These are phyloP conservation scores for Achatina immaculata DNA, from an alignment of 1,140 invertebrate genomes.

Conservation along the genomic window DNA sequence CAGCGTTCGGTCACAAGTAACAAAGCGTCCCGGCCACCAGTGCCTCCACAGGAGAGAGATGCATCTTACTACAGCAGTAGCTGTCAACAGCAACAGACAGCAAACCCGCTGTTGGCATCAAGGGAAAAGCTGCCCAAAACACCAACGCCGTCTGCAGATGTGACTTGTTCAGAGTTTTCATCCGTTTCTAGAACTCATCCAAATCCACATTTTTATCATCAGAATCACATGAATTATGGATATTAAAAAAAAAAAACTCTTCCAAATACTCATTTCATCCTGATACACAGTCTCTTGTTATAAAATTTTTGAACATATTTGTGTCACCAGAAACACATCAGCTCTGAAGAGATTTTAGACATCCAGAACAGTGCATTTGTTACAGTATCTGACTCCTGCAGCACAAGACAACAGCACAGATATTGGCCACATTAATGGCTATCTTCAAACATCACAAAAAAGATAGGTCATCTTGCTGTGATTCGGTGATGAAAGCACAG, in stretches of 20 bases:
- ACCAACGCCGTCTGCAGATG: slow-evolving; percentile 56
- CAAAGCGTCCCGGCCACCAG: slow-evolving; percentile 48
- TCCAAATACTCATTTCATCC: too few species aligned
- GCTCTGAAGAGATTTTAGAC: too few species aligned
- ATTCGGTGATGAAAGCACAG: too few species aligned
- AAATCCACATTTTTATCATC: slow-evolving; percentile 29
- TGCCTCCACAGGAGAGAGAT: slow-evolving; percentile 61
- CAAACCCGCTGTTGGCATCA: slow-evolving; percentile 43
- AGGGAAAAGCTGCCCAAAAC: slow-evolving; percentile 51
- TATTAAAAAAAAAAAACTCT: slow-evolving; percentile 12
- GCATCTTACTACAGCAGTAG: slow-evolving; percentile 44
- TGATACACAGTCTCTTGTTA: too few species aligned
- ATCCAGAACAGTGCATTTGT: too few species aligned
- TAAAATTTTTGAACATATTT: too few species aligned
- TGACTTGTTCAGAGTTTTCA: slow-evolving; percentile 64
- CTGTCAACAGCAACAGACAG: slow-evolving; percentile 45
- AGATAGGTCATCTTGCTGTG: too few species aligned
- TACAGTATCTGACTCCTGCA: too few species aligned
- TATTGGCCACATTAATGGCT: too few species aligned
- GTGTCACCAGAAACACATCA: too few species aligned
- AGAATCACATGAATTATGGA: slow-evolving; percentile 28
- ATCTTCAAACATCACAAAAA: too few species aligned
- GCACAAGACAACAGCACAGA: too few species aligned
- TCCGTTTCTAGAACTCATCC: slow-evolving; percentile 61
- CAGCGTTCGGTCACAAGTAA: neutral